Evolutionary conservation across 2,797 vertebrate genomes (phyloP), one percentile per base, ranked within the genome.

Genomic region (Lepus oiostolus): DNA sequence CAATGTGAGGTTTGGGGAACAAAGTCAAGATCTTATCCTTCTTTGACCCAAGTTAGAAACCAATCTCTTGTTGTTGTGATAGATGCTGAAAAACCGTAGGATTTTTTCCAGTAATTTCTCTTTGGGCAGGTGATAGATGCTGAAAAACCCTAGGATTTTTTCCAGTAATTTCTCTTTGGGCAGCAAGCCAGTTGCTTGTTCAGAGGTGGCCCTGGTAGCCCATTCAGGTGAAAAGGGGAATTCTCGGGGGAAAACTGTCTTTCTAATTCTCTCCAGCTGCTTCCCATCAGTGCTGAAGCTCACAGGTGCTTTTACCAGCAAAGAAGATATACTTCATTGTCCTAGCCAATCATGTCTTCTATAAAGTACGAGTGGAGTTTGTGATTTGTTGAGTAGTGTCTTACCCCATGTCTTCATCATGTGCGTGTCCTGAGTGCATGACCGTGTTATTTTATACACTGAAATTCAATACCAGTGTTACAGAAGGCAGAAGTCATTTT

Each of bases 401-500:
- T 83, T 60, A 50, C 4, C 77, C 32, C 4, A 1, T 67, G 19
- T 90, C 85, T 74, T 93, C 58, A 82, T 47, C 38, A 70, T 30
- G 26, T 71, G 32, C 88, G 38, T 94, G 85, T 87, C 14, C 87
- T 85, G 90, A 96, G 19, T 67, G 88, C 24, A 68, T 60, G 32
- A 76, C 76, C 80, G 26, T n/a, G 30, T 62, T 62, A 38, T 90
- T 86, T 95, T 96, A 42, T 85, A 95, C 68, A 82, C 19, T 83
- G 72, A 70, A 94, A 74, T 47, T 77, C 90, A 67, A 77, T 81
- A 42, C 52, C 32, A 81, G 58, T 65, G 67, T 88, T 80, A 83
- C 54, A 88, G 74, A 95, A 93, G 94, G 85, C 87, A 88, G 92
- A 91, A 82, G 10, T 76, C 85, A 71, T 94, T 96, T 85, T 79